Evolutionary conservation across 2,888 invertebrate genomes (phyloP).

Genomic region (Exocentrus adspersus): DNA sequence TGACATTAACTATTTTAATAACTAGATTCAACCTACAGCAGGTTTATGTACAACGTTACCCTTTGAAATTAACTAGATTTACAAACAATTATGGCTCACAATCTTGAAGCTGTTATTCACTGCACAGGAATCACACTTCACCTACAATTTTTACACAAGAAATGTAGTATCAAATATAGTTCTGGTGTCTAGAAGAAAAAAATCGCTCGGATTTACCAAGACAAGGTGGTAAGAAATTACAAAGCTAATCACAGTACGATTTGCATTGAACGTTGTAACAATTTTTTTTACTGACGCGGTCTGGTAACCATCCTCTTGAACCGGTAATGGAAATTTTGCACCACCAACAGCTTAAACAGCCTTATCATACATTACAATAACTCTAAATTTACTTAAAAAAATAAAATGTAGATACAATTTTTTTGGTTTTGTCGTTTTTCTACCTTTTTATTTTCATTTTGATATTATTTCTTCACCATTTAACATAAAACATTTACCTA

Average conservation of each 20-base stretch:
- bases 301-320: too few relatives aligned
- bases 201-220: too few relatives aligned
- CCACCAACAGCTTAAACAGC: slow-evolving; percentile 27
- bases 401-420: slow-evolving; percentile 35
- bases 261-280: not conserved
- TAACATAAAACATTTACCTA: slow-evolving; percentile 30
- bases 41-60: slow-evolving; percentile 7
- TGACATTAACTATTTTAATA: slow-evolving; percentile 17
- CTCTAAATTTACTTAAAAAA: slow-evolving; percentile 27
- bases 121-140: slow-evolving; percentile 7
- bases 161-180: slow-evolving; percentile 11
- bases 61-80: slow-evolving; percentile 9
- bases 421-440: slow-evolving; percentile 5
- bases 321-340: too few relatives aligned
- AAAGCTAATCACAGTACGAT: not conserved
- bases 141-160: slow-evolving; percentile 2
- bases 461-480: slow-evolving; percentile 20
- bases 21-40: slow-evolving; percentile 19
- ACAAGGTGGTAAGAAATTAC: too few relatives aligned
- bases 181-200: not conserved
- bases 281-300: too few relatives aligned
- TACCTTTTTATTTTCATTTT: slow-evolving; percentile 20
- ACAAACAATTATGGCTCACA: slow-evolving; percentile 22
- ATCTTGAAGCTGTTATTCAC: too few relatives aligned
- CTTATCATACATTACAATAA: slow-evolving; percentile 25